Conservation (phyloP, 2,797 vertebrate species). For the Xenentodon cancila region DNA sequence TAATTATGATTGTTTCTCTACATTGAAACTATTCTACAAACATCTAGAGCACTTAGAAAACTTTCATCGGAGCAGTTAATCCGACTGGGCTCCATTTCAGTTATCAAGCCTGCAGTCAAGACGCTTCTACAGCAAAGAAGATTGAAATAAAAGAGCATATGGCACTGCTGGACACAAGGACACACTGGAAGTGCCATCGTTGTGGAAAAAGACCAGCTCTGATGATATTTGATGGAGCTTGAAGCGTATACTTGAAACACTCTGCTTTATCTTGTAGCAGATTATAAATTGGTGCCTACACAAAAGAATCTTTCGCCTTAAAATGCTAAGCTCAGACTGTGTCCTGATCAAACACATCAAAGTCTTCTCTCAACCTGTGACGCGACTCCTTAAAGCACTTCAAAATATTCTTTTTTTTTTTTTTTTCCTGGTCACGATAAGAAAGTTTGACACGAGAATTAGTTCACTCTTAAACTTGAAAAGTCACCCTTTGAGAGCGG, state of each 20-base stretch:
- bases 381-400: constrained; percentile 16
- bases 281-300: constrained; percentile 39
- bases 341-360: constrained; percentile 58
- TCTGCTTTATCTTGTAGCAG: constrained; percentile 29
- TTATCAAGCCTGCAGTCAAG: background rate
- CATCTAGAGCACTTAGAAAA: background rate
- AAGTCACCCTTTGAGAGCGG: constrained; percentile 15
- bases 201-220: background rate
- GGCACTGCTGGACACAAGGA: background rate
- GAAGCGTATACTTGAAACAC: constrained; percentile 22
- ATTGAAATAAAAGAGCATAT: constrained; percentile 11
- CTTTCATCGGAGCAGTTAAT: constrained; percentile 3
- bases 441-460: constrained; percentile 37
- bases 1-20: background rate
- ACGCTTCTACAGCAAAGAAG: constrained; percentile 26
- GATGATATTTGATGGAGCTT: constrained; percentile 23
- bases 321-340: constrained; percentile 41
- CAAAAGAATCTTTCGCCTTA: constrained; percentile 33
- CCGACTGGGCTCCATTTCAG: constrained; percentile 6
- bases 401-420: background rate
- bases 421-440: constrained; percentile 28
- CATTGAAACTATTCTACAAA: background rate
- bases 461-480: constrained; percentile 41
- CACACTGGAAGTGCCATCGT: constrained; percentile 18
- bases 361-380: constrained; percentile 45